Conservation (phyloP, 2,797 vertebrate species). For the Corythornis leucogaster region DNA sequence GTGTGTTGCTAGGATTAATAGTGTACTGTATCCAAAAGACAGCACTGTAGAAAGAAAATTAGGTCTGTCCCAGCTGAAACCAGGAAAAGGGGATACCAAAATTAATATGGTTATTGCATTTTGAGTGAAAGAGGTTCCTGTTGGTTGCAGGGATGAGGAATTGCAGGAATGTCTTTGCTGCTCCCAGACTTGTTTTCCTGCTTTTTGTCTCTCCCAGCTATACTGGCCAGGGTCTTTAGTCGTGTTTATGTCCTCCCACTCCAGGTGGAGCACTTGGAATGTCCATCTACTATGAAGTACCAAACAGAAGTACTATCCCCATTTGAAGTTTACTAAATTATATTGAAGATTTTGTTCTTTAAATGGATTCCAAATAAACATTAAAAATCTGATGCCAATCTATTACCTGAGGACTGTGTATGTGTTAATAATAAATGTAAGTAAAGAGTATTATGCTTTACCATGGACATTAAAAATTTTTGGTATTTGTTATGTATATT, state of each 20-base stretch:
- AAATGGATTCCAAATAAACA: neutral
- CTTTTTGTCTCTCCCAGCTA: neutral
- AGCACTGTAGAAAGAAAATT: neutral
- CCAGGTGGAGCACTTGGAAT: neutral
- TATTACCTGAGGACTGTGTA: neutral
- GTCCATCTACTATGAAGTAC: neutral
- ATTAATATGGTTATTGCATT: neutral
- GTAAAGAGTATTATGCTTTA: neutral
- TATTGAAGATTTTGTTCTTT: neutral
- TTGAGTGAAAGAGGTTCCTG: neutral
- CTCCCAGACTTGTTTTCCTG: neutral
- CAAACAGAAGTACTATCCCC: neutral
- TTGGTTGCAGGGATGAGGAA: neutral
- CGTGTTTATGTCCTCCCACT: neutral
- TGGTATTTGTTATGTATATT: neutral
- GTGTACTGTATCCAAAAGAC: neutral
- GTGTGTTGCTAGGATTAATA: neutral
- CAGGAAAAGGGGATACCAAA: neutral
- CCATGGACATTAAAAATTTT: neutral
- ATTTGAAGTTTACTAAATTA: neutral
- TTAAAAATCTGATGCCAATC: neutral
- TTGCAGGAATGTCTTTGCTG: neutral
- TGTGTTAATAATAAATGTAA: neutral
- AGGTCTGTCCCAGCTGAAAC: neutral
- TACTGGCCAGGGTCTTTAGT: neutral